Evolutionary conservation across 2,888 invertebrate species (phyloP).

Genomic region (Dynastes maya): DNA sequence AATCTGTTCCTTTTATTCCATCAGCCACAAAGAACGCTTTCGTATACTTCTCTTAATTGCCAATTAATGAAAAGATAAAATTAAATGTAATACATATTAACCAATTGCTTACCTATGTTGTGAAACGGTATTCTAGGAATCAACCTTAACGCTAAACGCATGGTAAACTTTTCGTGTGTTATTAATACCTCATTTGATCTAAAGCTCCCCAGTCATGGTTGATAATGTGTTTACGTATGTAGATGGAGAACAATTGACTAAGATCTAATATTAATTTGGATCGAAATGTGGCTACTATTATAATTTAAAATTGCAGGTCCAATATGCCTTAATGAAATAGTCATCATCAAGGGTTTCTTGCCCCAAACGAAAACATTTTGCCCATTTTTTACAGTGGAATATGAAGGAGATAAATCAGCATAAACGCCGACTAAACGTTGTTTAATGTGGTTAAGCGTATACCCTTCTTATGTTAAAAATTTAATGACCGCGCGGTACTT

Average conservation of each 20-base stretch:
- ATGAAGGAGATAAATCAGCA: too few relatives aligned
- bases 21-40: background rate
- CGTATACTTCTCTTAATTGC: slow-evolving; percentile 24
- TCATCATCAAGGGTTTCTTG: too few relatives aligned
- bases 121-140: slow-evolving; percentile 1
- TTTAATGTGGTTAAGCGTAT: too few relatives aligned
- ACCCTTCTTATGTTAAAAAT: too few relatives aligned
- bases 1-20: slow-evolving; percentile 10
- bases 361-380: too few relatives aligned
- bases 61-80: slow-evolving; percentile 14
- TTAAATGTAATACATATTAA: background rate
- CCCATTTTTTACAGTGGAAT: too few relatives aligned
- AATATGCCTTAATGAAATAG: too few relatives aligned
- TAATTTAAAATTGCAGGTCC: too few relatives aligned
- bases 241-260: background rate
- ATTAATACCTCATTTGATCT: background rate
- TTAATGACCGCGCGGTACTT: too few relatives aligned
- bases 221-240: background rate
- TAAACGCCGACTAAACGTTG: too few relatives aligned
- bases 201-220: background rate
- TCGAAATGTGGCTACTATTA: background rate
- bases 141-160: background rate
- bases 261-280: background rate
- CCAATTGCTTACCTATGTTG: slow-evolving; percentile 6
- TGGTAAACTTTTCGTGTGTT: background rate